Conservation (phyloP, 2,888 invertebrate species). For the Stratiomys singularior region DNA sequence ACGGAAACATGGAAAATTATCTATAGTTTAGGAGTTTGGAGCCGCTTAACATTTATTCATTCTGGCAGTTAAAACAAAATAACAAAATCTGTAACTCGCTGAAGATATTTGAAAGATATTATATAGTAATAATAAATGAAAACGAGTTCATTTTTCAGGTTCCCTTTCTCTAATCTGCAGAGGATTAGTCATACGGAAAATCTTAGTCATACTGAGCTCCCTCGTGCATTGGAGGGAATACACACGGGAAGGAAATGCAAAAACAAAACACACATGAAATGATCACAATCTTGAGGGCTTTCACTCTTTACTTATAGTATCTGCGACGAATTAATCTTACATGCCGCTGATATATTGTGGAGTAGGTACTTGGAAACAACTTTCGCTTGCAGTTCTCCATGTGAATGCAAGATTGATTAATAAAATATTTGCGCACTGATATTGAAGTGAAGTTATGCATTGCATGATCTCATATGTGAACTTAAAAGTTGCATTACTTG, state of each 20-base stretch:
- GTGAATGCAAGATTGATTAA: neutral
- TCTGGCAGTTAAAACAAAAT: too few relatives aligned
- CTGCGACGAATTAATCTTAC: conserved; percentile 11
- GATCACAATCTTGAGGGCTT: conserved; percentile 31
- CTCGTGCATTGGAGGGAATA: neutral
- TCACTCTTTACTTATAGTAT: conserved; percentile 25
- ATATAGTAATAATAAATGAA: too few relatives aligned
- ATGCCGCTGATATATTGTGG: neutral
- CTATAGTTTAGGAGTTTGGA: too few relatives aligned
- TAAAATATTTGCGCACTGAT: neutral
- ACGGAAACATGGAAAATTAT: too few relatives aligned
- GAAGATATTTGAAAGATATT: too few relatives aligned
- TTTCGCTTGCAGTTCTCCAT: conserved; percentile 23
- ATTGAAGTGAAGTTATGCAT: too few relatives aligned
- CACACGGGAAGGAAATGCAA: conserved; percentile 3
- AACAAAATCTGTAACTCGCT: too few relatives aligned
- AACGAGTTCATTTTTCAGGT: too few relatives aligned
- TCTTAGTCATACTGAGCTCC: neutral
- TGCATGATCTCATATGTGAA: neutral
- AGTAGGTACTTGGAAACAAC: conserved; percentile 23
- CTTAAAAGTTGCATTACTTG: neutral
- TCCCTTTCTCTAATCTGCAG: too few relatives aligned
- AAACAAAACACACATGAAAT: neutral
- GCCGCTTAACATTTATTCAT: too few relatives aligned
- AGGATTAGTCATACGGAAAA: neutral